Evolutionary conservation across 2,797 vertebrate species (phyloP).

Genomic region (Danio choprae): DNA sequence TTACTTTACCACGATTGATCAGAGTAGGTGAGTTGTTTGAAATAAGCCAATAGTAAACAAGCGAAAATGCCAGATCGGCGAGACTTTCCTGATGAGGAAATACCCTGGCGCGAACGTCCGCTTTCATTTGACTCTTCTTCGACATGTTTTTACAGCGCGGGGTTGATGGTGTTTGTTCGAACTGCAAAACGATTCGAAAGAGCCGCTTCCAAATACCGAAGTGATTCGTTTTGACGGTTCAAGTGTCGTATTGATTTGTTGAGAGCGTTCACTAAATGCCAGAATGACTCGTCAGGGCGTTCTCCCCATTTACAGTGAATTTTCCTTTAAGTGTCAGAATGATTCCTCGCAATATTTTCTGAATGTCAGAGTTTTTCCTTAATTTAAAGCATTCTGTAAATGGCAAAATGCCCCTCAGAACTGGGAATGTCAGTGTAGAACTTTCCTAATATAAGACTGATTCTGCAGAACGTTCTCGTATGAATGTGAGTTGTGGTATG

Average conservation of each 20-base stretch:
- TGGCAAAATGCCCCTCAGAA: background rate
- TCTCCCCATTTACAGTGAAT: background rate
- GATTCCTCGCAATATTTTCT: background rate
- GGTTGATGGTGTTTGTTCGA: background rate
- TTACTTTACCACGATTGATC: background rate
- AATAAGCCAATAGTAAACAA: background rate
- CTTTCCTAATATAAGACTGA: background rate
- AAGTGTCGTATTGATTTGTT: background rate
- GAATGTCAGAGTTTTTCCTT: background rate
- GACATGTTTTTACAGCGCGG: background rate
- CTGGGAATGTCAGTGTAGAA: background rate
- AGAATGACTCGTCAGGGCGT: background rate
- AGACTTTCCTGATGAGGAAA: slow-evolving; percentile 54
- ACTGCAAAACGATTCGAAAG: background rate
- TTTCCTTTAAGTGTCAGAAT: background rate
- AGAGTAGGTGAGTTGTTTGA: slow-evolving; percentile 3
- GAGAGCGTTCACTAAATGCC: background rate
- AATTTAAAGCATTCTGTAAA: background rate
- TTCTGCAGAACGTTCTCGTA: background rate
- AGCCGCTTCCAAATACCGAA: background rate
- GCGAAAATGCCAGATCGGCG: background rate
- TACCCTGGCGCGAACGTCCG: slow-evolving; percentile 17
- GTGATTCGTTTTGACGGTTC: background rate
- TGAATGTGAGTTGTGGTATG: background rate
- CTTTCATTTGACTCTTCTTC: slow-evolving; percentile 49